Base-by-base conservation (phyloP, 2,113 vertebrate genomes). In the Aythya baeri region DNA sequence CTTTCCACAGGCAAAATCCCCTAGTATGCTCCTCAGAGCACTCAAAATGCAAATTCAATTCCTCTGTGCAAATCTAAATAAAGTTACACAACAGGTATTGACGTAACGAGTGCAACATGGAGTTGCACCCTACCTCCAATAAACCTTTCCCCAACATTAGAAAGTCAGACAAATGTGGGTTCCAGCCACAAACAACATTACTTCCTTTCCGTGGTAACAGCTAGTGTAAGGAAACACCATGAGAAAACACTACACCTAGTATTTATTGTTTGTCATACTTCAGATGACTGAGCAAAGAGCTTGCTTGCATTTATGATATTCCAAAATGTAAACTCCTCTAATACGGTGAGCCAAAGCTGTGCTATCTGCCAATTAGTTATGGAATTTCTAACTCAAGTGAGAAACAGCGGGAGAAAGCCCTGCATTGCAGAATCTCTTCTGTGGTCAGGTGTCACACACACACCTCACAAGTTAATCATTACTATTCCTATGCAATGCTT, bases 161-260 rank as follows among this genome's bases (percentile, higher is more conserved):
- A 89, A 93, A 96, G 72, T 86, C 89, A 52, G 23, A 52, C 67
- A n/a, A 67, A 57, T 38, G 95, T 12, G 83, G 91, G 79, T 93
- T 34, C 65, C 95, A 96, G 88, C 89, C 96, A 72, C 93, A 86
- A 17, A 58, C 65, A 55, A 83, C 70, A 25, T 34, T 79, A 81
- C 72, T 96, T 96, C 94, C 87, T 86, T 71, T 74, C 91, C 9
- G 32, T 3, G 68, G 91, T 88, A 78, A 23, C 6, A 77, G 66
- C 31, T 7, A 5, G 86, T 36, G 61, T 41, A 43, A 72, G 59
- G 83, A 49, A 62, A 55, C 59, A 49, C 13, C 41, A 1, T 20
- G n/a, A 18, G 58, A 44, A 49, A 70, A n/a, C 14, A 41, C 50
- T 13, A 3, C 61, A 27, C 44, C 50, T 46, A 21, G 7, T 31